Evolutionary conservation across 2,888 invertebrate genomes (phyloP).

Genomic region (Drosophila colorata): DNA sequence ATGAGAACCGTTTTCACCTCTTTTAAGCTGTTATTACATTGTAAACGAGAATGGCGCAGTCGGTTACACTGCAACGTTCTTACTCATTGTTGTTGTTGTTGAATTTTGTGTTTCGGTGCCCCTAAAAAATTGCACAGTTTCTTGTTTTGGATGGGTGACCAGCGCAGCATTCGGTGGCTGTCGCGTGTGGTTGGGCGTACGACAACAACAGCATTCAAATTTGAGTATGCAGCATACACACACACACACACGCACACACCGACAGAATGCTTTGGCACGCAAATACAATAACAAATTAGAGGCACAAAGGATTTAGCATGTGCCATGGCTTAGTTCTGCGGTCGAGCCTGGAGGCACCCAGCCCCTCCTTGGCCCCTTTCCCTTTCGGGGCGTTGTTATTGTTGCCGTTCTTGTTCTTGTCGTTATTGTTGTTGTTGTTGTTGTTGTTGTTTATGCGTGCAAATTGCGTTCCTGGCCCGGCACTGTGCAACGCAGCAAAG

Average conservation of each 20-base stretch:
- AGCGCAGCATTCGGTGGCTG: slow-evolving; percentile 46
- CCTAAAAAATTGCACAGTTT: slow-evolving; percentile 70
- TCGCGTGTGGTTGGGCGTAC: slow-evolving; percentile 68
- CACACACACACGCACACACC: slow-evolving; percentile 13
- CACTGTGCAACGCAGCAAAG: slow-evolving; percentile 45
- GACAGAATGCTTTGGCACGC: slow-evolving; percentile 67
- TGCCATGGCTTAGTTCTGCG: slow-evolving; percentile 74
- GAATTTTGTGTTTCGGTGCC: slow-evolving; percentile 61
- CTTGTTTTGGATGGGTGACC: slow-evolving; percentile 66
- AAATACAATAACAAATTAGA: slow-evolving; percentile 80
- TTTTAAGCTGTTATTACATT: too few relatives aligned
- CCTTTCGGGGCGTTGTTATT: slow-evolving; percentile 23
- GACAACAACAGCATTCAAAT: slow-evolving; percentile 75
- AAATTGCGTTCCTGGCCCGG: slow-evolving; percentile 63
- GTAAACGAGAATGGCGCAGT: too few relatives aligned
- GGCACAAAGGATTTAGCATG: slow-evolving; percentile 79
- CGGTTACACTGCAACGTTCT: too few relatives aligned
- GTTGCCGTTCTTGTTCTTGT: slow-evolving; percentile 24
- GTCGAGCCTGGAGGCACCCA: slow-evolving; percentile 36
- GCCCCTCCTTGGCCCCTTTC: background rate
- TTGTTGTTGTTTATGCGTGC: slow-evolving; percentile 66
- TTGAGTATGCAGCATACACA: slow-evolving; percentile 53
- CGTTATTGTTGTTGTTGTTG: slow-evolving; percentile 40
- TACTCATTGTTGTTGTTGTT: slow-evolving; percentile 38
- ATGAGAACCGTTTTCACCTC: too few relatives aligned